Evolutionary conservation across 2,113 vertebrate genomes (phyloP).

Genomic region (Hippocampus mohnikei): DNA sequence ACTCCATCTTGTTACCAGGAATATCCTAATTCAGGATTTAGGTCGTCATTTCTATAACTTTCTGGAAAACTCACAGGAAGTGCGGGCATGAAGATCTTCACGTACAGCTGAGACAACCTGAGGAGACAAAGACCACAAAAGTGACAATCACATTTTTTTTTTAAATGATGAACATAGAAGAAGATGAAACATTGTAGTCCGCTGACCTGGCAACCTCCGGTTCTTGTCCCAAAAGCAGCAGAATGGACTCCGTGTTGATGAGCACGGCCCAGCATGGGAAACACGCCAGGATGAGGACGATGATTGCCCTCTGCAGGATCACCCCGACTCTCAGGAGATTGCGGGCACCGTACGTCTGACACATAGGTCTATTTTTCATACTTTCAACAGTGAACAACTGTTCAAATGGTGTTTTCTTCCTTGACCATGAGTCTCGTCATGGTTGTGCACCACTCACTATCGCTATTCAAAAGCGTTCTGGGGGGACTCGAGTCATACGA

Average conservation of each 20-base stretch:
- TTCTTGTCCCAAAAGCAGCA: slow-evolving; percentile 79
- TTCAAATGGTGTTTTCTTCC: neutral
- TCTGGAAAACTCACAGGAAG: slow-evolving; percentile 83
- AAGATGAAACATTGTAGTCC: neutral
- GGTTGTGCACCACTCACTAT: too few relatives aligned
- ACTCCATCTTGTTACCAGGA: neutral
- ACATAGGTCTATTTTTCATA: neutral
- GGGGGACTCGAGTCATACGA: too few relatives aligned
- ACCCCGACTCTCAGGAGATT: slow-evolving; percentile 83
- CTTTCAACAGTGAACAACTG: neutral
- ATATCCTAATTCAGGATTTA: neutral
- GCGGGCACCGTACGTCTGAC: slow-evolving; percentile 79
- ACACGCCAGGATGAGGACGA: slow-evolving; percentile 84
- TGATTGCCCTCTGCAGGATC: slow-evolving; percentile 79
- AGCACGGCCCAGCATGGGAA: slow-evolving; percentile 92
- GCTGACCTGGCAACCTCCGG: slow-evolving; percentile 82
- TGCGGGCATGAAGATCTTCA: slow-evolving; percentile 86
- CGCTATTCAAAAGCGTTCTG: too few relatives aligned
- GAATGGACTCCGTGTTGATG: slow-evolving; percentile 82
- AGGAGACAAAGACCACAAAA: slow-evolving; percentile 17
- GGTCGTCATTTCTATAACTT: neutral
- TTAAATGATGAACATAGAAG: neutral
- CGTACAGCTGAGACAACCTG: slow-evolving; percentile 87
- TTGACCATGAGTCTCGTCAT: neutral
- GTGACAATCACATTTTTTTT: neutral